A percentile compares a stretch with the other conserved stretches of the same genome.
These are phyloP conservation scores for Onychomys arenicola DNA, from an alignment of 2,797 vertebrate genomes.

Conservation along the genomic window DNA sequence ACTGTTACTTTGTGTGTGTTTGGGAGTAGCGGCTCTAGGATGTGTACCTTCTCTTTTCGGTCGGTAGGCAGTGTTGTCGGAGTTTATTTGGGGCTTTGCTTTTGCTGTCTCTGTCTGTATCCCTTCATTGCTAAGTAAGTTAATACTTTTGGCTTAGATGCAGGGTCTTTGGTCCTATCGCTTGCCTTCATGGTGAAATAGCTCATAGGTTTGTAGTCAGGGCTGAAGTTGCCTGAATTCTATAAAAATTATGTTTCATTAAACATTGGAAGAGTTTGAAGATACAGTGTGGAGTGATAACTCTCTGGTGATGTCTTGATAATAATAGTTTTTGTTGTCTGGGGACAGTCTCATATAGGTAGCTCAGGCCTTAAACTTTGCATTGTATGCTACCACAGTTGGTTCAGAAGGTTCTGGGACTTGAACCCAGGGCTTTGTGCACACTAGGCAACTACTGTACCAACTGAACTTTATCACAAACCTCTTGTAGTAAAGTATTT, in stretches of 20 bases:
- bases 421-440: background rate
- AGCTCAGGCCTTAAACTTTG: background rate
- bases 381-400: background rate
- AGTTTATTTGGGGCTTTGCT: slow-evolving; percentile 36
- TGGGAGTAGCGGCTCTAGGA: background rate
- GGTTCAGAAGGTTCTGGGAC: background rate
- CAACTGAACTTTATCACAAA: background rate
- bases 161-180: background rate
- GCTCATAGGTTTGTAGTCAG: background rate
- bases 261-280: background rate
- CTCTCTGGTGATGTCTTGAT: background rate
- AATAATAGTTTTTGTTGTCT: background rate
- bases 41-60: background rate
- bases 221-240: background rate
- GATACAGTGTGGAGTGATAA: background rate
- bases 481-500: background rate
- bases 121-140: slow-evolving; percentile 32
- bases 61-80: background rate
- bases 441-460: background rate
- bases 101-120: background rate
- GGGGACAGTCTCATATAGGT: background rate
- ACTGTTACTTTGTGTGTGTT: background rate
- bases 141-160: background rate
- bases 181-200: slow-evolving; percentile 37
- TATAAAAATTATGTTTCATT: background rate